Evolutionary conservation across 2,888 invertebrate species (phyloP), one percentile per base, ranked within the genome.

Genomic region (Lycaena phlaeas): DNA sequence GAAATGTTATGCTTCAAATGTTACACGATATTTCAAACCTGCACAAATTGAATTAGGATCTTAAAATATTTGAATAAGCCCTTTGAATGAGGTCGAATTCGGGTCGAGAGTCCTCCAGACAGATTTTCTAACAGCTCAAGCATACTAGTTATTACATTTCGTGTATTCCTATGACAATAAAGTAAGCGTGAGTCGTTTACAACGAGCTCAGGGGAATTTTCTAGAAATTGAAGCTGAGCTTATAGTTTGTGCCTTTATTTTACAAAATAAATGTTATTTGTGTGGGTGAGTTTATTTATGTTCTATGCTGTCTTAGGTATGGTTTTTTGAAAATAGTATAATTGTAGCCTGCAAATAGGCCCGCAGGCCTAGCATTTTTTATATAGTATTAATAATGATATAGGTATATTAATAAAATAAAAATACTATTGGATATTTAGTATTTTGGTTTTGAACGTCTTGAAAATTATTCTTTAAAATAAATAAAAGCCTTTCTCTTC

Each of bases 21-120:
- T 30, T 30, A 39, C 39, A 30, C 25, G 5, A 10, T 1, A 30
- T 14, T 25, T 39, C 15, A 25, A 26, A 25, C 30, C 26, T 39
- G 31, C 31, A 31, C 39, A 39, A 39, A 39, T 34, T 22, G 34
- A 34, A 34, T 39, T 30, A 39, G 15, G 30, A 31, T 39, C 39
- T 39, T 25, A 39, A 25, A 39, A 39, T 39, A 31, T 39, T 39
- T 31, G 39, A 39, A 31, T 39, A 31, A 39, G 39, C 39, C 39
- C 15, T 11, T 31, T 30, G 30, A 39, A 39, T 26, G 31, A 25
- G 39, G 39, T 10, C 26, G 25, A 30, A 31, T 39, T 15, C 25
- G 12, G 30, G 39, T 39, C 31, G 26, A 39, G 31, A 15, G 30
- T 26, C 26, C 30, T 31, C 30, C 26, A 15, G 30, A 14, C 11